Conservation (phyloP, 2,888 invertebrate species). For the Drymonia ruficornis region DNA sequence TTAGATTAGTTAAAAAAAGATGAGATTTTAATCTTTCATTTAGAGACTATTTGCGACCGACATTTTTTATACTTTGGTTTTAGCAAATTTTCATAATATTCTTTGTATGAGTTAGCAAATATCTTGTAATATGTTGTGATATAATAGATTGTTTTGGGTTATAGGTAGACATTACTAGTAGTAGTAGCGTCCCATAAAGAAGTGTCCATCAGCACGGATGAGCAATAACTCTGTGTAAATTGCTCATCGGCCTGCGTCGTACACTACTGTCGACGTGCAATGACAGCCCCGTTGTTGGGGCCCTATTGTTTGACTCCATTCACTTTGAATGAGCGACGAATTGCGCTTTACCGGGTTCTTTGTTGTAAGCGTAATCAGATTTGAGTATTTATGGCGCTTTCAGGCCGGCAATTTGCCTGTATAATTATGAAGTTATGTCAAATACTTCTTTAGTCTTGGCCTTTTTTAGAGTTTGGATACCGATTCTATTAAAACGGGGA, state of each 20-base stretch:
- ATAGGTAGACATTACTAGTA: too few relatives aligned
- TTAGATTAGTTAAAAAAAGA: too few relatives aligned
- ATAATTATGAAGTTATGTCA: not conserved
- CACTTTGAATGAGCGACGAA: conserved; percentile 32
- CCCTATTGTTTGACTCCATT: conserved; percentile 34
- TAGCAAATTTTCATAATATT: too few relatives aligned
- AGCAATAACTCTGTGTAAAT: conserved; percentile 64
- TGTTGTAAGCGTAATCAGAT: conserved; percentile 14
- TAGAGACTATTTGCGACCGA: too few relatives aligned
- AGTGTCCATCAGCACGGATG: conserved; percentile 42
- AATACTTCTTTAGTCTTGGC: not conserved
- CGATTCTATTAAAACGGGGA: too few relatives aligned
- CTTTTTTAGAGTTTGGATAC: too few relatives aligned
- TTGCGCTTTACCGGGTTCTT: conserved; percentile 21
- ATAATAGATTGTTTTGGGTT: too few relatives aligned
- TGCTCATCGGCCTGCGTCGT: conserved; percentile 48
- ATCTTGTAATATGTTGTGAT: too few relatives aligned
- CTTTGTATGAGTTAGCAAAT: too few relatives aligned
- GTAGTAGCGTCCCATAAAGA: conserved; percentile 37
- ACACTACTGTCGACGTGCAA: conserved; percentile 50
- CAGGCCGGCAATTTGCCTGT: not conserved
- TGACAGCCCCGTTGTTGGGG: conserved; percentile 36
- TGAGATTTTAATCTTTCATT: too few relatives aligned
- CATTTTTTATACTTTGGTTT: too few relatives aligned
- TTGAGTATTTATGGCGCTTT: conserved; percentile 8